Evolutionary conservation across 2,797 vertebrate genomes (phyloP).

Genomic region (Todus mexicanus): DNA sequence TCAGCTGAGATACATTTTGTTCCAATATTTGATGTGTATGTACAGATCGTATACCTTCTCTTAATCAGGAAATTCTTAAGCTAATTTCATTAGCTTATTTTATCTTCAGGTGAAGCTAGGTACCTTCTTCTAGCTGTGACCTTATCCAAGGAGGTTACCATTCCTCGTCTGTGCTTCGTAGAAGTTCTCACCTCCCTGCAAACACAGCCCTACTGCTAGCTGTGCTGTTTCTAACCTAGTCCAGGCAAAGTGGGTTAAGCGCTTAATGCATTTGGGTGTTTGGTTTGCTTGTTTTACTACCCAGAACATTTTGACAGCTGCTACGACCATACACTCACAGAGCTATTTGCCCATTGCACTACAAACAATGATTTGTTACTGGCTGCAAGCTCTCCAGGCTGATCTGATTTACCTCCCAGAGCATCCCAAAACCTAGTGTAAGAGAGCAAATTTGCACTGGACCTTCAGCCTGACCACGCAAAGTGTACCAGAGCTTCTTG

Average conservation of each 20-base stretch:
- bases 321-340: not conserved
- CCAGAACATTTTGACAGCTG: not conserved
- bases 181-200: not conserved
- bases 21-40: not conserved
- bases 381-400: not conserved
- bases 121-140: not conserved
- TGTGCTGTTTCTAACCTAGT: not conserved
- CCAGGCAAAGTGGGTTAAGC: not conserved
- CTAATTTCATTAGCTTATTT: not conserved
- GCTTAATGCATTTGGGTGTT: not conserved
- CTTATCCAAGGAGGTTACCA: not conserved
- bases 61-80: not conserved
- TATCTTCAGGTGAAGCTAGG: not conserved
- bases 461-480: not conserved
- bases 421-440: not conserved
- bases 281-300: not conserved
- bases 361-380: not conserved
- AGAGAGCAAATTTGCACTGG: fast-evolving
- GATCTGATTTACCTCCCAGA: not conserved
- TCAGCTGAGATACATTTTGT: not conserved
- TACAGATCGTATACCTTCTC: not conserved
- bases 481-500: not conserved
- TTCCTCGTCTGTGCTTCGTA: not conserved
- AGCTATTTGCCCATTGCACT: not conserved
- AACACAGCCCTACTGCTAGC: not conserved